Percentiles rank a stretch among this genome's conserved stretches.
Conservation (phyloP, 2,888 invertebrate species). For the Sericinus montela region DNA sequence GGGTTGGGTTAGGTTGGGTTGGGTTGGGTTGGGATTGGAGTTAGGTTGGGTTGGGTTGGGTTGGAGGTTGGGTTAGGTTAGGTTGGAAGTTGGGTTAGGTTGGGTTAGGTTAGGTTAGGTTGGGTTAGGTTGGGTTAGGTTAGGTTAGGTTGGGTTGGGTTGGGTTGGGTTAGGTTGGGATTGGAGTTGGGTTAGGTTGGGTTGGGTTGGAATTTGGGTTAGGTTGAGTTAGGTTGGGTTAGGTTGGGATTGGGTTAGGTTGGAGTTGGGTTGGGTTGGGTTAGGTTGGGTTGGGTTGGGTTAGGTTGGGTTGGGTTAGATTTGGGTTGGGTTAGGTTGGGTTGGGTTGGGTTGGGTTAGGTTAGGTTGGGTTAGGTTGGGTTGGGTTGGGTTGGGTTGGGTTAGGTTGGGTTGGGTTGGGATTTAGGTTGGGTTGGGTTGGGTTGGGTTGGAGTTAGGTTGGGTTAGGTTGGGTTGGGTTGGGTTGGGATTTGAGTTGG, state of each 20-base stretch:
- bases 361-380: conserved; percentile 21
- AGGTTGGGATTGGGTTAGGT: too few relatives aligned
- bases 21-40: too few relatives aligned
- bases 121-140: conserved; percentile 22
- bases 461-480: too few relatives aligned
- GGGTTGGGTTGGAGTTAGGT: too few relatives aligned
- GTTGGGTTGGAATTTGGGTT: conserved; percentile 18
- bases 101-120: conserved; percentile 21
- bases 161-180: too few relatives aligned
- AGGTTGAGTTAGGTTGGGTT: too few relatives aligned
- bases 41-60: too few relatives aligned
- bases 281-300: background rate
- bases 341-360: conserved; percentile 19
- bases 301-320: too few relatives aligned
- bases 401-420: conserved; percentile 21
- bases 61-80: too few relatives aligned
- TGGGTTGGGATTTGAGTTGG: too few relatives aligned
- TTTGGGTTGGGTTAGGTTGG: conserved; percentile 15
- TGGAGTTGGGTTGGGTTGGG: conserved; percentile 6
- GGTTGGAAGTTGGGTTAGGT: too few relatives aligned
- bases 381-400: conserved; percentile 27
- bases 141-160: conserved; percentile 21
- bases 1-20: conserved; percentile 21
- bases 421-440: background rate
- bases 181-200: too few relatives aligned